Conservation (phyloP, 2,888 invertebrate genomes). For the Trachelus stipa region DNA sequence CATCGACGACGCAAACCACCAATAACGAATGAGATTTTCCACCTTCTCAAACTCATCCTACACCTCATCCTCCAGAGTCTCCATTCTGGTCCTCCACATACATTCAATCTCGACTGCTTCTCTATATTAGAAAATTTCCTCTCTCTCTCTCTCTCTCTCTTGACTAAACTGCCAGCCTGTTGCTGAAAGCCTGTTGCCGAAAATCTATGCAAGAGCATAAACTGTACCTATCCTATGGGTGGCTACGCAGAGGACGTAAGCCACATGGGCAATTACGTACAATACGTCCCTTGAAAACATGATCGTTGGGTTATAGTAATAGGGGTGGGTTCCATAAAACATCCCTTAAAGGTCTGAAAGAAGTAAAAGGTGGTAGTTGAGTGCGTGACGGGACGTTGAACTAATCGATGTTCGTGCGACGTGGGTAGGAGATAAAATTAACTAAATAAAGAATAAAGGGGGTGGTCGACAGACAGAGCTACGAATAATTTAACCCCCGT, state of each 20-base stretch:
- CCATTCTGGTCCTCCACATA: not conserved
- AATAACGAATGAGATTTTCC: not conserved
- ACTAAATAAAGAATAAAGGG: not conserved
- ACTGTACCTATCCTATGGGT: not conserved
- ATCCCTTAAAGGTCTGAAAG: not conserved
- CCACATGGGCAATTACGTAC: not conserved
- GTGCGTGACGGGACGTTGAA: slow-evolving; percentile 20
- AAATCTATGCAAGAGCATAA: not conserved
- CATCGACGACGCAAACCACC: not conserved
- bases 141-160: not conserved
- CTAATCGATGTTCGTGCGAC: slow-evolving; percentile 22
- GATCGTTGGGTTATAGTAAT: not conserved
- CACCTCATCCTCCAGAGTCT: not conserved
- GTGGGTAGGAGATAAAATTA: not conserved
- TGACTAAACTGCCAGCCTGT: not conserved
- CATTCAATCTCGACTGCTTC: not conserved
- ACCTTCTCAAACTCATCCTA: not conserved
- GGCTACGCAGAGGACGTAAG: not conserved
- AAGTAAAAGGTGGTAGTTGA: not conserved
- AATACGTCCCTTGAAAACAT: not conserved
- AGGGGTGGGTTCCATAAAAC: not conserved
- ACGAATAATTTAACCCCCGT: not conserved
- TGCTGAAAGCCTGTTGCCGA: not conserved
- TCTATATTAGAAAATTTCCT: not conserved
- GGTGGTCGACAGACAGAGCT: not conserved